phyloP scores from a whole-genome alignment of 2,797 vertebrate genomes.

The Borostomias antarcticus region DNA sequence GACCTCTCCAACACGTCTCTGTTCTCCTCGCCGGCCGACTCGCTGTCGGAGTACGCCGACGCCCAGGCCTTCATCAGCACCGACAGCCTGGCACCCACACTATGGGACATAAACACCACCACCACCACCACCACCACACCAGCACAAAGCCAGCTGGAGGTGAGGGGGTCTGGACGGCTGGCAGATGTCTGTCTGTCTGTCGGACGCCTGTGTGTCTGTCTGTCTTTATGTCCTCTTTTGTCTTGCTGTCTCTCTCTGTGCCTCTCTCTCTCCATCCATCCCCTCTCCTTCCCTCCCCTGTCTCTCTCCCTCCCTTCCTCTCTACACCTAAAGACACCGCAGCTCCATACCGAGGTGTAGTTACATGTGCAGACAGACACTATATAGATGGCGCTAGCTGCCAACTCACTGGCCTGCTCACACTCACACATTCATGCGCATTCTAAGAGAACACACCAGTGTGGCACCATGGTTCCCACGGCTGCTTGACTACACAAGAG shows the following conservation, averaged over 20 bases:
- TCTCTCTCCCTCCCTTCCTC: not conserved
- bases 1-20: conserved; percentile 89
- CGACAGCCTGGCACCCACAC: conserved; percentile 84
- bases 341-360: not conserved
- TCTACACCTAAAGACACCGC: not conserved
- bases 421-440: conserved; percentile 5
- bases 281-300: not conserved
- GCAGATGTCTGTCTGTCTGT: conserved; percentile 7
- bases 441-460: conserved; percentile 6
- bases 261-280: not conserved
- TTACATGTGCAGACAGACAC: not conserved
- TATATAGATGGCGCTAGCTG: not conserved
- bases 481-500: too few relatives aligned
- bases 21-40: conserved; percentile 92
- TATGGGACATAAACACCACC: conserved; percentile 89
- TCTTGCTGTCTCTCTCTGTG: not conserved
- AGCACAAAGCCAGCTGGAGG: conserved; percentile 82
- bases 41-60: conserved; percentile 89
- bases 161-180: conserved; percentile 49
- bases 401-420: not conserved
- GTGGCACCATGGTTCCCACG: too few relatives aligned
- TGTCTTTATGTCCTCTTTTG: not conserved
- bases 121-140: conserved; percentile 54
- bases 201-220: not conserved
- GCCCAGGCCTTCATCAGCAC: conserved; percentile 79